Percentiles rank a stretch among this genome's conserved stretches.
phyloP scores from a whole-genome alignment of 2,888 invertebrate genomes.

The Carabus problematicus region DNA sequence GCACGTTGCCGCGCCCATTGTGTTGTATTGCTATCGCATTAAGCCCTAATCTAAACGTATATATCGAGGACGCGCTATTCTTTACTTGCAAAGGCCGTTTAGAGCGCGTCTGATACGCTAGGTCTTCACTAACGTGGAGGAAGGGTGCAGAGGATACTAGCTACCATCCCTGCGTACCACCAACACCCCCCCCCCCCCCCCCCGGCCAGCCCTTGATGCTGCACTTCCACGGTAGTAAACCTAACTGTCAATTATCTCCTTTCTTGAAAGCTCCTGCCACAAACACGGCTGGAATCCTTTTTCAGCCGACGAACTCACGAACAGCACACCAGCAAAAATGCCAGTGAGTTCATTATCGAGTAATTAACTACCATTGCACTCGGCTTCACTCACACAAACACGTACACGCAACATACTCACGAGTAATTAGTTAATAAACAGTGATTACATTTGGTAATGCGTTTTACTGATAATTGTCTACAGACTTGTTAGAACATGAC shows the following conservation, averaged over 20 bases:
- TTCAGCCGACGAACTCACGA: too few relatives aligned
- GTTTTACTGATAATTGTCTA: too few relatives aligned
- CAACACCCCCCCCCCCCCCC: background rate
- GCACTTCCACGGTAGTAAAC: too few relatives aligned
- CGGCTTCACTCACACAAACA: too few relatives aligned
- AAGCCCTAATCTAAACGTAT: conserved; percentile 41
- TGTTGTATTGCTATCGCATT: conserved; percentile 41
- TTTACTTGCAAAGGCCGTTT: conserved; percentile 41
- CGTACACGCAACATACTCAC: too few relatives aligned
- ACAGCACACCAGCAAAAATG: too few relatives aligned
- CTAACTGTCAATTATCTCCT: conserved; percentile 35
- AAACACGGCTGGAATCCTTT: too few relatives aligned
- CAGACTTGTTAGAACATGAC: too few relatives aligned
- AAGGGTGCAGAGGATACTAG: background rate
- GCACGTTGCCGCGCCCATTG: conserved; percentile 13
- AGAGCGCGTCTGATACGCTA: conserved; percentile 30
- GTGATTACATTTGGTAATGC: too few relatives aligned
- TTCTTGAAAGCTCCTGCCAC: conserved; percentile 9
- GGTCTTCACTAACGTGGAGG: background rate
- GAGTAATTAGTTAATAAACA: too few relatives aligned
- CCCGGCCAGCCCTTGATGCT: background rate
- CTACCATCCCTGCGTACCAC: conserved; percentile 3
- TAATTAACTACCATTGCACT: too few relatives aligned
- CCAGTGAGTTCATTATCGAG: too few relatives aligned
- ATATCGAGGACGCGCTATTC: conserved; percentile 39